Conservation (phyloP, 53 echinoderm and acorn worm genomes). For the Arbacia lixula region DNA sequence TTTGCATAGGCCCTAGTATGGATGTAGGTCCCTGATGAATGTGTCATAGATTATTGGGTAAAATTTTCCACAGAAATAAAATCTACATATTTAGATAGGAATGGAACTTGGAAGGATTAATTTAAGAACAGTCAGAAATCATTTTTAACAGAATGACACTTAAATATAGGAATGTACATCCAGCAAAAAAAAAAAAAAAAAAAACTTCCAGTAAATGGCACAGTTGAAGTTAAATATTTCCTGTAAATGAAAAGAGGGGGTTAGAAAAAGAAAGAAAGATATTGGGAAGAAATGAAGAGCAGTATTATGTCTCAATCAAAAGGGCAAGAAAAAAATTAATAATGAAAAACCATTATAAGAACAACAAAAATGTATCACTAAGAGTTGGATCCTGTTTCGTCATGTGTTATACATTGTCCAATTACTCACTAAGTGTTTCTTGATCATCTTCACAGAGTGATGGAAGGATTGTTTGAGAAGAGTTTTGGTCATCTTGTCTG, state of each 20-base stretch:
- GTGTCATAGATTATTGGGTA: no score
- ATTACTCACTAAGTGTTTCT: background rate
- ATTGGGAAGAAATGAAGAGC: background rate
- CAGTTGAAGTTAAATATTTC: background rate
- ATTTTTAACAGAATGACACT: no score
- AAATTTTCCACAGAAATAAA: no score
- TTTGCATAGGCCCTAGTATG: no score
- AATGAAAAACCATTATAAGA: background rate
- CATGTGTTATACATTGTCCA: conserved; percentile 10
- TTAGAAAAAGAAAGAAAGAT: conserved; percentile 3
- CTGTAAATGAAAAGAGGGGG: conserved; percentile 13
- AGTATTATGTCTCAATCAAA: background rate
- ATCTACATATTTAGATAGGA: no score
- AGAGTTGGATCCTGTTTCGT: conserved; percentile 13
- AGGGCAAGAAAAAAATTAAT: background rate
- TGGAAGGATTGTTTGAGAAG: conserved; percentile 25
- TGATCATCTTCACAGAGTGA: conserved; percentile 18
- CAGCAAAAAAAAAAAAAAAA: no score
- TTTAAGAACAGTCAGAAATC: no score
- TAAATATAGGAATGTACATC: no score
- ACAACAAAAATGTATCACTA: conserved; percentile 10
- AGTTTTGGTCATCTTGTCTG: background rate
- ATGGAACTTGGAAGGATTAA: no score
- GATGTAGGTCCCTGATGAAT: no score
- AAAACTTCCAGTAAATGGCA: no score